Percentiles rank a stretch among this genome's conserved stretches.
phyloP scores from a whole-genome alignment of 1,140 invertebrate genomes.

The Bombus sylvicola region DNA sequence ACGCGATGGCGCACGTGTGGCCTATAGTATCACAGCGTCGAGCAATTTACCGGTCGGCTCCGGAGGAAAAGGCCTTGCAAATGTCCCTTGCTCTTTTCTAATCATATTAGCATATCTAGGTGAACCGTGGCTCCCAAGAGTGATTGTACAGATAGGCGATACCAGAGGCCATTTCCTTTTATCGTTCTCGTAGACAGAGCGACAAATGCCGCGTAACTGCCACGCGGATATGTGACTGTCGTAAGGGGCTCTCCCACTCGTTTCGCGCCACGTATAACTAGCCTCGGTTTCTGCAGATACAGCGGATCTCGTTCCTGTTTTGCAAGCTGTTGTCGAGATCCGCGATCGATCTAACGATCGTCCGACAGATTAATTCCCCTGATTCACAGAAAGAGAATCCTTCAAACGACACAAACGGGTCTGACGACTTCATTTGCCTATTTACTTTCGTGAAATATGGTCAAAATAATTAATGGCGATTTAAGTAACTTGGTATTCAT shows the following conservation, averaged over 20 bases:
- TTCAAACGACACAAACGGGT: background rate
- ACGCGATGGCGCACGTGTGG: constrained; percentile 4
- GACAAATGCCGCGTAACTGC: constrained; percentile 54
- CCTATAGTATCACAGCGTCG: background rate
- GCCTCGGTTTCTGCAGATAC: constrained; percentile 7
- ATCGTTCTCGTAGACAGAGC: constrained; percentile 56
- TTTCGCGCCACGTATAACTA: constrained; percentile 19
- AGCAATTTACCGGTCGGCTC: constrained; percentile 24
- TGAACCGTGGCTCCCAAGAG: constrained; percentile 38
- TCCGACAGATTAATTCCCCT: background rate
- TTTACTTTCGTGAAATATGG: background rate
- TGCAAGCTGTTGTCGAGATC: constrained; percentile 13
- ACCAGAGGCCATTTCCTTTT: constrained; percentile 60
- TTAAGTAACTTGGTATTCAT: background rate
- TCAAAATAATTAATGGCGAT: background rate
- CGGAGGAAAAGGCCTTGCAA: constrained; percentile 23
- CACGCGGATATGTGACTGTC: constrained; percentile 55
- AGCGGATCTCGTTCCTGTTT: constrained; percentile 32
- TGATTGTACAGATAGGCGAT: constrained; percentile 56
- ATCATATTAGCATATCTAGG: constrained; percentile 55
- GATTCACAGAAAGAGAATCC: background rate
- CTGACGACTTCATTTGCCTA: background rate
- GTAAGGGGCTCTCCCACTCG: constrained; percentile 48
- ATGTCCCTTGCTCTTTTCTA: constrained; percentile 52
- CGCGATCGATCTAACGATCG: constrained; percentile 17